Evolutionary conservation across 1,140 invertebrate genomes (phyloP).

Genomic region (Saccostrea cuccullata): DNA sequence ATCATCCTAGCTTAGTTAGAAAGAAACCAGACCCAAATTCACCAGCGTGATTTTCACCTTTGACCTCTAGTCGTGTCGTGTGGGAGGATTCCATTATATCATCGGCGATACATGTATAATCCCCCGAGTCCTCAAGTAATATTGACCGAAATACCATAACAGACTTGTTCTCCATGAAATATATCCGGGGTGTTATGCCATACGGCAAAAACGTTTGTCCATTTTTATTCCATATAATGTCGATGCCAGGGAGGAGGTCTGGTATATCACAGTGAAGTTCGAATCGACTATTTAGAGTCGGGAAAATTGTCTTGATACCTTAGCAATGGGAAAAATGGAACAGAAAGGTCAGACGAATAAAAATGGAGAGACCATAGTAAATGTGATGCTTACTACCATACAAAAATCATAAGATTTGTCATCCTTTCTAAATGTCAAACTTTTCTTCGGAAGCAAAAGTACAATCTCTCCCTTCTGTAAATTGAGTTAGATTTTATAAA

Average conservation of each 20-base stretch:
- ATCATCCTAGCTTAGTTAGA: conserved; percentile 14
- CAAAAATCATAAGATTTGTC: too few relatives aligned
- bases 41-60: conserved; percentile 8
- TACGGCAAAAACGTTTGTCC: conserved; percentile 18
- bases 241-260: not conserved
- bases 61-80: not conserved
- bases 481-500: too few relatives aligned
- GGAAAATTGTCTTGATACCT: not conserved
- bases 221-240: conserved; percentile 16
- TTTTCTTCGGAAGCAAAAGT: too few relatives aligned
- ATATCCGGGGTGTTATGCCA: conserved; percentile 21
- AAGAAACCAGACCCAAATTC: conserved; percentile 2
- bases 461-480: too few relatives aligned
- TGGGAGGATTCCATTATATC: not conserved
- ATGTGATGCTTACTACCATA: too few relatives aligned
- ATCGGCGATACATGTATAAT: conserved; percentile 31
- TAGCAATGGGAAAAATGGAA: conserved; percentile 1
- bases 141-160: conserved; percentile 20
- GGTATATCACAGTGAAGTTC: conserved; percentile 26
- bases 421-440: too few relatives aligned
- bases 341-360: not conserved
- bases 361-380: not conserved
- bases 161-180: conserved; percentile 27
- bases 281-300: not conserved
- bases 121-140: not conserved